Percentiles rank a stretch among this genome's conserved stretches.
These are phyloP conservation scores for Phrynocephalus versicolor DNA, from an alignment of 2,113 vertebrate genomes.

Conservation along the genomic window DNA sequence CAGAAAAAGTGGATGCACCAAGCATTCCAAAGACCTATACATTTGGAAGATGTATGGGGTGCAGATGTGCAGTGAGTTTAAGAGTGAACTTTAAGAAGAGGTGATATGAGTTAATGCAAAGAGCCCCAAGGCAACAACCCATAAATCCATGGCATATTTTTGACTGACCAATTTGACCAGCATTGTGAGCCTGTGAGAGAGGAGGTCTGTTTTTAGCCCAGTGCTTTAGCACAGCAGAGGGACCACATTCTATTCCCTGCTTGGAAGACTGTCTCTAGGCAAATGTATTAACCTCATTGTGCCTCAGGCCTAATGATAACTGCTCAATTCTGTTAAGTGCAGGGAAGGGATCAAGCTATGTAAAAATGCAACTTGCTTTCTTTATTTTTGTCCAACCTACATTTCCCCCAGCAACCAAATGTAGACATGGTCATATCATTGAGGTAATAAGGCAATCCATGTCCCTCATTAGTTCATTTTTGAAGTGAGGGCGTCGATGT, in stretches of 20 bases:
- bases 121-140: conserved; percentile 1
- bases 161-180: conserved; percentile 2
- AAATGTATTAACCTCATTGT: not conserved
- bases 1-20: not conserved
- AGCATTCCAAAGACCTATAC: not conserved
- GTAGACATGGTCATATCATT: too few species aligned
- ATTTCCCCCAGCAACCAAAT: not conserved
- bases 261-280: not conserved
- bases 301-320: not conserved
- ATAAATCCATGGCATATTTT: not conserved
- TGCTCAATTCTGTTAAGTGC: conserved; percentile 3
- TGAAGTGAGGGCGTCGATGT: not conserved
- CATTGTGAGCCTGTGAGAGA: not conserved
- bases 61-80: not conserved
- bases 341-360: not conserved
- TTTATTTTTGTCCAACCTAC: too few species aligned
- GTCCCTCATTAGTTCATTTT: too few species aligned
- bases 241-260: not conserved
- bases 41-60: not conserved
- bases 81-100: not conserved
- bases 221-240: not conserved
- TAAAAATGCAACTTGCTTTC: not conserved
- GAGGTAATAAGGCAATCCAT: not conserved
- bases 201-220: not conserved
- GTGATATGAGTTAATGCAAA: conserved; percentile 1